Percentiles rank a stretch among this genome's conserved stretches.
phyloP scores from a whole-genome alignment of 1,140 invertebrate genomes.

The Brachionus plicatilis region DNA sequence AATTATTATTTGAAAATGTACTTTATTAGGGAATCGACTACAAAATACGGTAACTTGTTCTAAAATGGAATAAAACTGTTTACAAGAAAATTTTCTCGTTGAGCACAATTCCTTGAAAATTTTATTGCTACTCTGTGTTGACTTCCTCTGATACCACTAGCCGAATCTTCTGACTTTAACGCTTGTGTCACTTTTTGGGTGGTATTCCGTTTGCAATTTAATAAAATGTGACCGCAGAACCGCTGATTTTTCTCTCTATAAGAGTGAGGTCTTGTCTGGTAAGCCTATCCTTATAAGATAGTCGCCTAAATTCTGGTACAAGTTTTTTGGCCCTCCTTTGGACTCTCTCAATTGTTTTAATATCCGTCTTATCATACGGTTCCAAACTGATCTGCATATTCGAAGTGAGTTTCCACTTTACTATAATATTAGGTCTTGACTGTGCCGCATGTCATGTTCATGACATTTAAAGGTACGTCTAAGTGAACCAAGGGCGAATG shows the following conservation, averaged over 20 bases:
- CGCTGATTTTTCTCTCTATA: too few species aligned
- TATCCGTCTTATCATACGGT: background rate
- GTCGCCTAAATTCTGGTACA: too few species aligned
- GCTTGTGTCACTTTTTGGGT: background rate
- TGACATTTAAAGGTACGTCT: too few species aligned
- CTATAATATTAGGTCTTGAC: too few species aligned
- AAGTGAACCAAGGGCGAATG: too few species aligned
- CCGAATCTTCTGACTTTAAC: background rate
- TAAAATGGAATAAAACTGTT: background rate
- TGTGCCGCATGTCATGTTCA: too few species aligned
- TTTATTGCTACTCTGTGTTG: background rate
- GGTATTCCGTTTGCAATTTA: too few species aligned
- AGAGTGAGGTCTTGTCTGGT: too few species aligned
- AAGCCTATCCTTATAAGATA: background rate
- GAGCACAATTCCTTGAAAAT: background rate
- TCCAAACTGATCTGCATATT: background rate
- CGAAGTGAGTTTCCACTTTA: too few species aligned
- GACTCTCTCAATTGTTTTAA: background rate
- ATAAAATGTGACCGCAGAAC: too few species aligned
- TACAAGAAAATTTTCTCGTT: background rate
- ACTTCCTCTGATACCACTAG: background rate
- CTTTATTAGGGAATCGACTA: background rate
- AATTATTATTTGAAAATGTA: too few species aligned
- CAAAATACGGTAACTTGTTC: background rate
- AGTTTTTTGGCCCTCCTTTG: too few species aligned